Base-by-base conservation (phyloP, 1,140 invertebrate species). In the Gonatopus flavifemur region DNA sequence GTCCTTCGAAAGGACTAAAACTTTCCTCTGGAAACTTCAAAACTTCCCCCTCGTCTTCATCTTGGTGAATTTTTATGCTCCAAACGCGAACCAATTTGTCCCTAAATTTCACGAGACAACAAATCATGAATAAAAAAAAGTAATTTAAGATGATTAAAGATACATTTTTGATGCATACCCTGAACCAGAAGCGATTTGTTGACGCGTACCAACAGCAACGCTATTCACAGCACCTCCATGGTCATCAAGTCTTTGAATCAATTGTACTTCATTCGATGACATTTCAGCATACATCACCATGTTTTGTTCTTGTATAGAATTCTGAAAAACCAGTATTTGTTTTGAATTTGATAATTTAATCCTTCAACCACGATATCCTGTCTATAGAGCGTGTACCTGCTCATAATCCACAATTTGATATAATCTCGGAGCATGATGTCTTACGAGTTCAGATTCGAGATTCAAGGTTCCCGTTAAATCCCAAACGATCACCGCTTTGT, bases 401-500 rank as follows among this genome's bases (percentile, higher is more conserved):
- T 52, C 52, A 9, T 28, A 15, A 28, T 49, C 43, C n/a, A n/a
- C n/a, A n/a, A 22, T 40, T 48, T 20, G 38, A 22, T 3, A 32
- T 41, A 49, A 49, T 7, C 39, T 50, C 3, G 59, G 49, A 33
- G 39, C 52, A 38, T 45, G 49, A 35, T 55, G 59, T 52, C 64
- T 66, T 3, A 70, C 58, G 3, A 83, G 57, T 56, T 81, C 78
- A 0, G 79, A 79, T 47, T 82, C 76, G 3, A 79, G 12, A 13
- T 49, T 76, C 6, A 83, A 56, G 19, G 68, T 76, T 28, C 78
- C 81, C 18, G 69, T 78, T 13, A 85, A 55, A 61, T 85, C 80
- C 82, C 88, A 90, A 12, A 90, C 68, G 43, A 85, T 83, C 0
- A 88, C 77, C 2, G 79, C 79, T 62, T 84, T 86, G 70, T 91